These are phyloP conservation scores for Sminthurides bifidus DNA, from an alignment of 1,140 invertebrate species.

Conservation along the genomic window DNA sequence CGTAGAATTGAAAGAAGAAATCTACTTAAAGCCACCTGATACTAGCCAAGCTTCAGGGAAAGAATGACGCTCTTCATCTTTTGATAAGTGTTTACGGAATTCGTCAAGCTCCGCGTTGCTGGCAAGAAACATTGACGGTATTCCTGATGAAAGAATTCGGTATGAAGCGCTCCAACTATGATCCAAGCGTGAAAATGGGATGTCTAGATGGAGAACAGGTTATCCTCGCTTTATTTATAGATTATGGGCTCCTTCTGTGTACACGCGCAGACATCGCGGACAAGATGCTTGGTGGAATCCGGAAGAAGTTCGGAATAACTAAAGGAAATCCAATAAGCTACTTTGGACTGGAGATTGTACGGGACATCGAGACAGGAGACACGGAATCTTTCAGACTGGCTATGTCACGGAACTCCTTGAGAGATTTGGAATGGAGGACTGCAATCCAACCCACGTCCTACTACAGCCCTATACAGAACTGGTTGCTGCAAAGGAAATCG, in stretches of 20 bases:
- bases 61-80: conserved; percentile 24
- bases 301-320: neutral
- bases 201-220: conserved; percentile 23
- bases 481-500: neutral
- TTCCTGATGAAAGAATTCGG: conserved; percentile 40
- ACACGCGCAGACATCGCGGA: neutral
- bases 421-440: conserved; percentile 16
- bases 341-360: conserved; percentile 12
- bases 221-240: neutral
- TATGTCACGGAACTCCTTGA: conserved; percentile 10
- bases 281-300: neutral
- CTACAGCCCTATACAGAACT: conserved; percentile 6
- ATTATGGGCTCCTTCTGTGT: neutral
- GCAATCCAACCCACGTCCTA: conserved; percentile 11
- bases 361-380: neutral
- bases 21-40: conserved; percentile 32
- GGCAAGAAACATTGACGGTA: conserved; percentile 23
- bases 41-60: conserved; percentile 6
- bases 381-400: neutral
- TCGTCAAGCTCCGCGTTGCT: conserved; percentile 18
- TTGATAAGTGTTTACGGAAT: conserved; percentile 28
- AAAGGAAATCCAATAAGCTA: neutral
- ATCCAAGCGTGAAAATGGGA: conserved; percentile 36
- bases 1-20: conserved; percentile 33
- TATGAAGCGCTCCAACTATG: conserved; percentile 37